Conservation (phyloP, 37 sponge, comb jelly and placozoan species). For the Hexactinellida sp. region DNA sequence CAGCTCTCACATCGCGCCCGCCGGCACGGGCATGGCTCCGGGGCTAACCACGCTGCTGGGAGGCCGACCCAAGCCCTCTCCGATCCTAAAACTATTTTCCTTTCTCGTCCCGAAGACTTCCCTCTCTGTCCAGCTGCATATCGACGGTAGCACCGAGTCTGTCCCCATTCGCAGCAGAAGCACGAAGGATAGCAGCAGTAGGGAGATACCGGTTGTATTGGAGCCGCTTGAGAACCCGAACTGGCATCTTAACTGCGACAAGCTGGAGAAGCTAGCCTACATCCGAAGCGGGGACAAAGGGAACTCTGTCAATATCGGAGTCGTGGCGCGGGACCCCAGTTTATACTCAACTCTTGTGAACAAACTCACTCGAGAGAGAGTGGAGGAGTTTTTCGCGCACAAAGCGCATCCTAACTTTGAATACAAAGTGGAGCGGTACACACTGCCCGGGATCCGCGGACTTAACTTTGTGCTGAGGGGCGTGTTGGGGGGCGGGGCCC, state of each 20-base stretch:
- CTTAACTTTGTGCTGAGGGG: conserved; percentile 81
- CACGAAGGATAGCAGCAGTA: background rate
- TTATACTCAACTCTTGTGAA: conserved; percentile 38
- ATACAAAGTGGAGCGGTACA: conserved; percentile 47
- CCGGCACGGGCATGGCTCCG: conserved; percentile 95
- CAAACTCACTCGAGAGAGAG: conserved; percentile 40
- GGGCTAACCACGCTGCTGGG: conserved; percentile 71
- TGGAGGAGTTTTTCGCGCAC: conserved; percentile 52
- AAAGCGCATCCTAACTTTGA: conserved; percentile 33
- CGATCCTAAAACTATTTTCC: conserved; percentile 66
- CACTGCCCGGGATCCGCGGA: conserved; percentile 63
- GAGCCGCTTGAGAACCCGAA: background rate
- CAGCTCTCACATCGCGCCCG: conserved; percentile 73
- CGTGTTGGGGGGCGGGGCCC: conserved; percentile 86
- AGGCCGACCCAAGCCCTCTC: conserved; percentile 85
- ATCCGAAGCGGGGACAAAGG: conserved; percentile 94
- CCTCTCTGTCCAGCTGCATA: background rate
- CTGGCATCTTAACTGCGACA: background rate
- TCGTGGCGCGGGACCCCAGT: conserved; percentile 45
- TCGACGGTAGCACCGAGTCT: background rate
- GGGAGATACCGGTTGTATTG: background rate
- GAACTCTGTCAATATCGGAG: conserved; percentile 84
- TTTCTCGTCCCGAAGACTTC: conserved; percentile 57
- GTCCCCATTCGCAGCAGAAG: background rate
- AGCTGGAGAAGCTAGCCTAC: conserved; percentile 70